Conservation (phyloP, 2,797 vertebrate genomes). For the Xiphorhynchus erythropygius region DNA sequence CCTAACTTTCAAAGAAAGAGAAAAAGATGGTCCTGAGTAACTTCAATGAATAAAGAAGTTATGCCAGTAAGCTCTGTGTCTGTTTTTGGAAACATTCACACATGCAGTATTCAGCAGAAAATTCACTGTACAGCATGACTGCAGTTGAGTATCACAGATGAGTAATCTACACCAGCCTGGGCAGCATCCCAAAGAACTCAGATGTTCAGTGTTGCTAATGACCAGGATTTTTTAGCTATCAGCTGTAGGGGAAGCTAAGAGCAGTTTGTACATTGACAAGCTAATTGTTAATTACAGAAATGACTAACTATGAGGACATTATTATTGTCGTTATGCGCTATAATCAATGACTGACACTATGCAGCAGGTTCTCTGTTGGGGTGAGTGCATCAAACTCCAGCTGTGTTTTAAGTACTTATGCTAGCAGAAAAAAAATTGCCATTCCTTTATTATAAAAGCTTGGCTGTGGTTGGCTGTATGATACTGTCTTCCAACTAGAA, state of each 20-base stretch:
- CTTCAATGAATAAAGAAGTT: background rate
- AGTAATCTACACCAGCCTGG: slow-evolving; percentile 43
- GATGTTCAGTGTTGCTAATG: slow-evolving; percentile 25
- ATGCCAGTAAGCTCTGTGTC: background rate
- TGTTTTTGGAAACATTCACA: slow-evolving; percentile 52
- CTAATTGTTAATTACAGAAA: slow-evolving; percentile 55
- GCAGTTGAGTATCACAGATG: slow-evolving; percentile 14
- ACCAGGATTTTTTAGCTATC: slow-evolving; percentile 13
- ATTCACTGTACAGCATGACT: slow-evolving; percentile 5
- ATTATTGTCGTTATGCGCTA: background rate
- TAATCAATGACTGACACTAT: slow-evolving; percentile 5
- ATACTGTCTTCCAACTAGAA: background rate
- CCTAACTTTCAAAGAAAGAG: background rate
- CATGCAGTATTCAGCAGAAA: slow-evolving; percentile 42
- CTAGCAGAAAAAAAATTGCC: background rate
- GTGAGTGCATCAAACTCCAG: background rate
- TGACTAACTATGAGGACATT: background rate
- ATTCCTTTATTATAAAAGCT: background rate
- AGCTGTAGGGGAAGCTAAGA: slow-evolving; percentile 21
- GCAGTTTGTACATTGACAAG: background rate
- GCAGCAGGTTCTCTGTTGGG: background rate
- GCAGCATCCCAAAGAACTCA: slow-evolving; percentile 42
- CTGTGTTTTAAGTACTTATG: background rate
- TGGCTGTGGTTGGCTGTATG: background rate
- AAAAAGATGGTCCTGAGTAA: background rate